phyloP scores from a whole-genome alignment of 2,113 vertebrate genomes.

The Passer montanus region DNA sequence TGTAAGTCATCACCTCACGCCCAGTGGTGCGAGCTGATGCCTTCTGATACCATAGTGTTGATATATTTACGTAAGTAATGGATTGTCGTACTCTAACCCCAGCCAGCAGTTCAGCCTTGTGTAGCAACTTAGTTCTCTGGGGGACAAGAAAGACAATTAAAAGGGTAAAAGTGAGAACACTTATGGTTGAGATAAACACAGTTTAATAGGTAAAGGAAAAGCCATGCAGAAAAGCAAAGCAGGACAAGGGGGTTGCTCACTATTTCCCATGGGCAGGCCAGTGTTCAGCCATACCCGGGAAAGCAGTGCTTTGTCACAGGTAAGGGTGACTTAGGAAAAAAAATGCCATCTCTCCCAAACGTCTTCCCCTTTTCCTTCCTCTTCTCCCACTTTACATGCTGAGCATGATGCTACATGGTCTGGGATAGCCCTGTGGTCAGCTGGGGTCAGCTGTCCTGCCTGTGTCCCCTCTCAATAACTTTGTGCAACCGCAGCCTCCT shows the following conservation, averaged over 20 bases:
- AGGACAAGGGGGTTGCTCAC: not conserved
- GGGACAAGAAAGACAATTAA: not conserved
- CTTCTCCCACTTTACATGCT: not conserved
- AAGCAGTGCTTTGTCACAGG: not conserved
- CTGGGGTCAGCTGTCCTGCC: not conserved
- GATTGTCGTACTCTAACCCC: not conserved
- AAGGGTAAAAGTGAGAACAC: not conserved
- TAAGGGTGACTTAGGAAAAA: not conserved
- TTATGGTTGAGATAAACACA: not conserved
- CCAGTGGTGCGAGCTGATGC: not conserved
- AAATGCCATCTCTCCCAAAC: fast-evolving
- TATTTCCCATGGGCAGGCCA: not conserved
- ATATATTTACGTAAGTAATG: not conserved
- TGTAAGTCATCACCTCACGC: not conserved
- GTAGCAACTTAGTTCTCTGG: not conserved
- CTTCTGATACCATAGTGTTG: not conserved
- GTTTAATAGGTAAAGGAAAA: not conserved
- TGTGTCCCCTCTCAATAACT: not conserved
- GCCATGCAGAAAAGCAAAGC: not conserved
- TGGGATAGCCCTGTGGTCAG: not conserved
- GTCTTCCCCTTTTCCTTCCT: fast-evolving
- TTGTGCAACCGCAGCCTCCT: fast-evolving
- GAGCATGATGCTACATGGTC: not conserved
- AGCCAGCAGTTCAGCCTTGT: not conserved
- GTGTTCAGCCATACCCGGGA: not conserved